Evolutionary conservation across 2,113 vertebrate species (phyloP).

Genomic region (Sturnira hondurensis): DNA sequence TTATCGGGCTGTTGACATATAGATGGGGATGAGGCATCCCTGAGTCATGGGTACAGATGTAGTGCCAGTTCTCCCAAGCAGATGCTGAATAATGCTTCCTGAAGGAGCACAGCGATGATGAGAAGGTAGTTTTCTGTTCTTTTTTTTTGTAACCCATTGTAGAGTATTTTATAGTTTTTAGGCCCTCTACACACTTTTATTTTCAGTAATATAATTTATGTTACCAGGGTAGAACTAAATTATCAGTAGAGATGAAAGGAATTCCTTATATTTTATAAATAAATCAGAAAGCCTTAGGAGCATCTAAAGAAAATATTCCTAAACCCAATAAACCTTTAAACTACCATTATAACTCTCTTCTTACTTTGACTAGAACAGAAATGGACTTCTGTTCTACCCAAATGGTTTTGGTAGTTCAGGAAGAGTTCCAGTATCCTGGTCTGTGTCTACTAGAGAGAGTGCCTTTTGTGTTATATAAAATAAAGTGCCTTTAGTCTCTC

Average conservation of each 20-base stretch:
- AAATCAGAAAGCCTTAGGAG: neutral
- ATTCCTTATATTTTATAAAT: slow-evolving; percentile 3
- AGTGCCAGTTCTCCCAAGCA: neutral
- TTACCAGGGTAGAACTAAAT: neutral
- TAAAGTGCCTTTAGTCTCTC: neutral
- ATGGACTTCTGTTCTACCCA: neutral
- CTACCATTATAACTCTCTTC: neutral
- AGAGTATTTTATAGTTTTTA: slow-evolving; percentile 19
- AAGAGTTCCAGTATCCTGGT: neutral
- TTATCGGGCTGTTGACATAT: neutral
- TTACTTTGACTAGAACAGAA: neutral
- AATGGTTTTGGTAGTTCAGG: neutral
- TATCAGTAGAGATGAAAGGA: neutral
- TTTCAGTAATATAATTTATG: neutral
- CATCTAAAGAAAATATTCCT: neutral
- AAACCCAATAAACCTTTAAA: neutral
- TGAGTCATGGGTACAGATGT: neutral
- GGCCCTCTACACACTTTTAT: neutral
- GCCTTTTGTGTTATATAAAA: neutral
- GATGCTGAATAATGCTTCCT: neutral
- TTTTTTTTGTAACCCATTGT: neutral
- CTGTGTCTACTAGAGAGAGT: neutral
- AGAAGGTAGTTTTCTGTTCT: neutral
- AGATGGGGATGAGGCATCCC: neutral
- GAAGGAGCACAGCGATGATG: neutral